These are phyloP conservation scores for Botia almorhae DNA, from an alignment of 2,797 vertebrate genomes.

Conservation along the genomic window DNA sequence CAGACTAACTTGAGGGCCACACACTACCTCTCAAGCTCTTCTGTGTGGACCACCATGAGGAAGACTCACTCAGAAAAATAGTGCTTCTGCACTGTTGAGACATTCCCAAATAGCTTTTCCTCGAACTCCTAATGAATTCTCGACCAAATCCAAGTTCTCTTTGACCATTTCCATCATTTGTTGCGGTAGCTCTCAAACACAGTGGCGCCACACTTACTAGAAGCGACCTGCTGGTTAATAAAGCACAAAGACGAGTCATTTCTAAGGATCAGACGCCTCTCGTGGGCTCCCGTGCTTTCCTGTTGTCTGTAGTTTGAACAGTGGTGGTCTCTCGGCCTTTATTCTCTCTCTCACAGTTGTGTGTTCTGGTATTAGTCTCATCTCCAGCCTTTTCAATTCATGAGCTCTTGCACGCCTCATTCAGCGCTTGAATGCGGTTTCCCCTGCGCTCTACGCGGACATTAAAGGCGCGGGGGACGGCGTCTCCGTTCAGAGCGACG, in stretches of 20 bases:
- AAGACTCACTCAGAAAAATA: too few species aligned
- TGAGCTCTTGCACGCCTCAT: constrained; percentile 38
- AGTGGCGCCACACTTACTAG: constrained; percentile 32
- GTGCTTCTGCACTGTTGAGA: too few species aligned
- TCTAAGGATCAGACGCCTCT: constrained; percentile 45
- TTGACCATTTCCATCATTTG: constrained; percentile 23
- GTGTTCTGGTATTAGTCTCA: constrained; percentile 48
- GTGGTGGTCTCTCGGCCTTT: constrained; percentile 16
- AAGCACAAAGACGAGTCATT: constrained; percentile 38
- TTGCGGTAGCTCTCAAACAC: constrained; percentile 17
- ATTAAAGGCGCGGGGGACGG: neutral
- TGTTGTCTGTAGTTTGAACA: constrained; percentile 35
- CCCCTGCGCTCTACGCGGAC: neutral
- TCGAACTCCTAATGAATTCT: neutral
- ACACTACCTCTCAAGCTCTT: constrained; percentile 67
- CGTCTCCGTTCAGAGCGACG: neutral
- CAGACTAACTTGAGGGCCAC: constrained; percentile 76
- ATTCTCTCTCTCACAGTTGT: constrained; percentile 31
- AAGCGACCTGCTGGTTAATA: constrained; percentile 35
- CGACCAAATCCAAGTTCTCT: neutral
- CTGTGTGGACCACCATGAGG: neutral
- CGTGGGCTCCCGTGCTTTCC: constrained; percentile 31
- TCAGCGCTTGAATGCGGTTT: constrained; percentile 40
- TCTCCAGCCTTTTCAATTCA: constrained; percentile 41
- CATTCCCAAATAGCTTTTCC: too few species aligned